Evolutionary conservation across 1,140 invertebrate species (phyloP), one percentile per base, ranked within the genome.

Genomic region (Drosophila ambigua): DNA sequence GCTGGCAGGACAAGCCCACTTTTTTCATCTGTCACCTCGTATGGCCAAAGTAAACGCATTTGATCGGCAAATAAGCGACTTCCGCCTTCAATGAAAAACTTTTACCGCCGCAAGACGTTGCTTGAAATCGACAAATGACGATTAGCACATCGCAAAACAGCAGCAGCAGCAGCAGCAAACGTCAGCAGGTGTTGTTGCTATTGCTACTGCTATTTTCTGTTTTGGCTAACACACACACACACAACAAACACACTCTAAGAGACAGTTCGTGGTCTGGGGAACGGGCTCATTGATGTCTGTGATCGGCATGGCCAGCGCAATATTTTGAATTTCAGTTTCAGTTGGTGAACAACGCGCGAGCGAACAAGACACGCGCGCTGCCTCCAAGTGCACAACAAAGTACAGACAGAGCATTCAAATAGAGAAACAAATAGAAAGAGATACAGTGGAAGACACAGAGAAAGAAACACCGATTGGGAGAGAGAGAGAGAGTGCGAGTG

Each of bases 281-380:
- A 68, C 76, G 73, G 73, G 63, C 55, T 62, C 72, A 75, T 57
- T 74, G 76, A 68, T 16, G 74, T 85, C 82, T 78, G 82, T 85
- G 82, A 87, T 85, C 82, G 59, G 63, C 78, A 87, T 85, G 54
- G 61, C 11, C 75, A 66, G 75, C 69, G 77, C 57, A 74, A 74
- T 69, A 63, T 71, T 65, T 78, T 72, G 65, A 75, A 63, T 87
- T 65, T 74, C 49, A 53, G 24, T 74, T 73, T 85, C 68, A 84
- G 81, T 84, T 84, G 68, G 51, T 67, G 63, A 57, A 55, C 60
- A 64, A 76, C 50, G 76, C 79, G 71, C 82, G 83, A 88, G 72
- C 72, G 78, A 52, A 65, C 44, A 46, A 76, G 76, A 84, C 76
- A 84, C 76, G 62, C 62, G 62, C 62, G 76, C 80, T 72, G 79